These are phyloP conservation scores for Oscheius sp. DNA, from an alignment of 1,140 invertebrate genomes.

Conservation along the genomic window DNA sequence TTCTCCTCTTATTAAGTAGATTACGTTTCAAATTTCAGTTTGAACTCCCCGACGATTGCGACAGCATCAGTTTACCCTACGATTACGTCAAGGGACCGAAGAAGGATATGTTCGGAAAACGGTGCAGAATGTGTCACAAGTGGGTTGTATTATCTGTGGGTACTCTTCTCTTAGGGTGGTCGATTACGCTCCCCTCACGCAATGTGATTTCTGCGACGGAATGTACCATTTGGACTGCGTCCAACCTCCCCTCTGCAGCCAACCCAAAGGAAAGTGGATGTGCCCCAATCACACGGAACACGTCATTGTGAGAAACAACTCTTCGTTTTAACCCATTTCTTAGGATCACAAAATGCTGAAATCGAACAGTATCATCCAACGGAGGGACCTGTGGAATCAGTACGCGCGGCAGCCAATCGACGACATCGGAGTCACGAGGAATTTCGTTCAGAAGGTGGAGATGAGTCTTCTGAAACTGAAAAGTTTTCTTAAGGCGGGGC, in stretches of 20 bases:
- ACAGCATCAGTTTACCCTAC: constrained; percentile 8
- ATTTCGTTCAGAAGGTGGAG: constrained; percentile 39
- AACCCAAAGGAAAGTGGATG: constrained; percentile 88
- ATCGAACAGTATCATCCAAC: not conserved
- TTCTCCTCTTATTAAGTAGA: constrained; percentile 11
- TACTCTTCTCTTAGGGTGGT: constrained; percentile 70
- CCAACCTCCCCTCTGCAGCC: constrained; percentile 80
- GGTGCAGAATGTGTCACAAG: constrained; percentile 32
- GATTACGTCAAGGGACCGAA: constrained; percentile 28
- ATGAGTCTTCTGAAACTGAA: not conserved
- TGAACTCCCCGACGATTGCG: not conserved
- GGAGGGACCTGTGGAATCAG: constrained; percentile 6
- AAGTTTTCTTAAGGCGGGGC: constrained; percentile 19
- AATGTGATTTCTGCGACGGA: constrained; percentile 88
- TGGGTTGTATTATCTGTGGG: constrained; percentile 1
- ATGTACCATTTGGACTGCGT: constrained; percentile 88
- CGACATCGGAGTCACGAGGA: not conserved
- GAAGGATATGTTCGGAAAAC: constrained; percentile 23
- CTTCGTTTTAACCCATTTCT: not conserved
- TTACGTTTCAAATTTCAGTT: constrained; percentile 8
- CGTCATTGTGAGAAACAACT: constrained; percentile 72
- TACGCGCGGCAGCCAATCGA: not conserved
- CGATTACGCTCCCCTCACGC: constrained; percentile 76
- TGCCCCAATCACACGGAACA: constrained; percentile 92
- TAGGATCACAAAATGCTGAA: constrained; percentile 20